phyloP scores from a whole-genome alignment of 64 coral and sea anemone species.

The Montipora capricornis region DNA sequence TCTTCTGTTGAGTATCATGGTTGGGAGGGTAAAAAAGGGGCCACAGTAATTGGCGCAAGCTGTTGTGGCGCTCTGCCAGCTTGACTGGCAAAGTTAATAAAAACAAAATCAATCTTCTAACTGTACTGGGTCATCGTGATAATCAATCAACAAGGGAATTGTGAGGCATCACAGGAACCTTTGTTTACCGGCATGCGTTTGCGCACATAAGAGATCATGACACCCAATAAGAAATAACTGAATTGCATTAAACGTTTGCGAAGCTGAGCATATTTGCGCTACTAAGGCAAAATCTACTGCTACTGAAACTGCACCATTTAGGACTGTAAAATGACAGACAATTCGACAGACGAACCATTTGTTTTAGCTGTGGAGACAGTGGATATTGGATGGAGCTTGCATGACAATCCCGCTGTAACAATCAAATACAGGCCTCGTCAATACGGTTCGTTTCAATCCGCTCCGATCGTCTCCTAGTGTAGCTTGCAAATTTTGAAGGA shows the following conservation, averaged over 20 bases:
- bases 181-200: background rate
- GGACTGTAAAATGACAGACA: background rate
- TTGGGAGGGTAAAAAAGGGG: too few relatives aligned
- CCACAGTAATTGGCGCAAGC: too few relatives aligned
- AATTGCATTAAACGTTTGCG: background rate
- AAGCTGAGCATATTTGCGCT: background rate
- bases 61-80: too few relatives aligned
- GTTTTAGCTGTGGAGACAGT: background rate
- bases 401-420: background rate
- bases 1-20: too few relatives aligned
- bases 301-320: background rate
- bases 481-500: background rate
- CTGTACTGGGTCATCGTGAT: too few relatives aligned
- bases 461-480: too few relatives aligned
- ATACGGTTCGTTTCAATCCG: background rate
- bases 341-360: background rate
- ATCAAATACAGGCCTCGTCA: background rate
- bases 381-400: background rate
- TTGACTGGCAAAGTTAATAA: too few relatives aligned
- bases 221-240: background rate
- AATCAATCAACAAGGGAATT: too few relatives aligned
- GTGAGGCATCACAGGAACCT: too few relatives aligned
- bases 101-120: too few relatives aligned
- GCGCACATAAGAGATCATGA: background rate
- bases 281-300: accelerated